Percentiles rank a stretch among this genome's conserved stretches.
phyloP scores from a whole-genome alignment of 2,888 invertebrate species.

The Hyposoter dolosus region DNA sequence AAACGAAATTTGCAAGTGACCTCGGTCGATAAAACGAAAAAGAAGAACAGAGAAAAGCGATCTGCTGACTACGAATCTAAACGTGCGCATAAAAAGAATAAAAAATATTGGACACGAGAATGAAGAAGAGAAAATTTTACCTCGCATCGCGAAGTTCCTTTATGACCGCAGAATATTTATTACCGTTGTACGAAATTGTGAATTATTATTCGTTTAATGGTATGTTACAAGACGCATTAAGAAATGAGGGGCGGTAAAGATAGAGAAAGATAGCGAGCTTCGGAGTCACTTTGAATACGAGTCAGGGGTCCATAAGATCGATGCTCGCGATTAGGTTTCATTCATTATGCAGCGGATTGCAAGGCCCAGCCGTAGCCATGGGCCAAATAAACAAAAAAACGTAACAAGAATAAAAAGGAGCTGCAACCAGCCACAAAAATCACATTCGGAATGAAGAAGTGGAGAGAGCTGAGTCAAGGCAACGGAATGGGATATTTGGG shows the following conservation, averaged over 20 bases:
- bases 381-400: constrained; percentile 58
- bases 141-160: constrained; percentile 13
- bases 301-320: constrained; percentile 66
- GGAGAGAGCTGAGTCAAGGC: constrained; percentile 29
- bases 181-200: constrained; percentile 54
- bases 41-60: neutral
- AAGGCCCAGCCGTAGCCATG: constrained; percentile 56
- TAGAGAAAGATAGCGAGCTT: constrained; percentile 24
- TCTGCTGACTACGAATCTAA: constrained; percentile 27
- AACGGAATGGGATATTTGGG: constrained; percentile 23
- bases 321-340: constrained; percentile 70
- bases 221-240: constrained; percentile 58
- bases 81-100: constrained; percentile 36
- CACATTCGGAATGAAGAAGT: constrained; percentile 64
- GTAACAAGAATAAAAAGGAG: constrained; percentile 46
- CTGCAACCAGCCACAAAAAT: constrained; percentile 48
- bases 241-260: constrained; percentile 21
- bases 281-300: constrained; percentile 60
- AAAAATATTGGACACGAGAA: constrained; percentile 10
- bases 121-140: neutral
- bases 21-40: neutral
- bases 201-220: constrained; percentile 63
- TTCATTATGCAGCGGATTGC: constrained; percentile 70
- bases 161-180: constrained; percentile 52
- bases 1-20: constrained; percentile 26